These are phyloP conservation scores for Brenthis daphne DNA, from an alignment of 2,888 invertebrate species.

Conservation along the genomic window DNA sequence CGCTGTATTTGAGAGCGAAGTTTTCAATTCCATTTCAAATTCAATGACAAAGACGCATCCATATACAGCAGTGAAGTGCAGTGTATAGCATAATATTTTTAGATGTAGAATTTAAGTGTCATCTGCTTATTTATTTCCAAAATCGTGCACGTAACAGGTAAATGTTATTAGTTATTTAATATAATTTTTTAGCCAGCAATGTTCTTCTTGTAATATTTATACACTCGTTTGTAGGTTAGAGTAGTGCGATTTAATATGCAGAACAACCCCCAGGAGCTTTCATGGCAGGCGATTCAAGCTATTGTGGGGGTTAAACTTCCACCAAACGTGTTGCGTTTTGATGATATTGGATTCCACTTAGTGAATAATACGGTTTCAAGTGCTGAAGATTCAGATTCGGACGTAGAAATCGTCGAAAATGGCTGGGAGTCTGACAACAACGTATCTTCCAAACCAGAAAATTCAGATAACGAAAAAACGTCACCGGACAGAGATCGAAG, in stretches of 20 bases:
- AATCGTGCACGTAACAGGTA: conserved; percentile 71
- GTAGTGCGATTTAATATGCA: conserved; percentile 82
- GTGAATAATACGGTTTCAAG: conserved; percentile 73
- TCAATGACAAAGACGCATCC: conserved; percentile 49
- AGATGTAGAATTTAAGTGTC: conserved; percentile 81
- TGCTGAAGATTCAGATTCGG: conserved; percentile 78
- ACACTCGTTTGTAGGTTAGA: conserved; percentile 82
- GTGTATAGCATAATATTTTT: conserved; percentile 79
- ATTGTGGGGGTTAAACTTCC: conserved; percentile 82
- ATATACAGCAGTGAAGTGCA: conserved; percentile 47
- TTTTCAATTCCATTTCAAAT: conserved; percentile 38
- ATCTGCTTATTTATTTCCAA: conserved; percentile 64
- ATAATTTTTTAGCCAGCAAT: conserved; percentile 37
- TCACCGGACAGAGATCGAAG: conserved; percentile 73
- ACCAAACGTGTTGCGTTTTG: conserved; percentile 78
- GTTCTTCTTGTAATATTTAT: conserved; percentile 64
- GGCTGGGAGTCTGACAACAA: conserved; percentile 79
- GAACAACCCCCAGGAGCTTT: conserved; percentile 83
- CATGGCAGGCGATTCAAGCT: conserved; percentile 82
- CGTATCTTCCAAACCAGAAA: conserved; percentile 71
- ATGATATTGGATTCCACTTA: conserved; percentile 79
- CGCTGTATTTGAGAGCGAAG: conserved; percentile 20
- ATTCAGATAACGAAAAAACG: conserved; percentile 76
- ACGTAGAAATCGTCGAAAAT: conserved; percentile 80
- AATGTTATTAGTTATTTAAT: conserved; percentile 48